Evolutionary conservation across 2,888 invertebrate genomes (phyloP), one percentile per base, ranked within the genome.

Genomic region (Athripsodes cinereus): DNA sequence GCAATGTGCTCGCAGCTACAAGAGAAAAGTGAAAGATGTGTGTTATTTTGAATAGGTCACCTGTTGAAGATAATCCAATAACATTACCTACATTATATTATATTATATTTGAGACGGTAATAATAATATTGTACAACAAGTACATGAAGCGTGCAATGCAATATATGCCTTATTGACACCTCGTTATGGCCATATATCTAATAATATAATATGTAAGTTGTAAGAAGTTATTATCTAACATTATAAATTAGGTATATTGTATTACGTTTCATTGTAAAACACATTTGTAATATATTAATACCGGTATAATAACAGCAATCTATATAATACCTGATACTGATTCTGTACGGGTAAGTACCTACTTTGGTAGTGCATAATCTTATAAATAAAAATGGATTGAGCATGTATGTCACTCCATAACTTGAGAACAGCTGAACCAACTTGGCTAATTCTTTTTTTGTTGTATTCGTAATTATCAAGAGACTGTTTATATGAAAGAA

Each of bases 121-220:
- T 13, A n/a, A 40, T 31, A 6, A 31, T 31, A 31, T 11, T 6
- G 31, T 31, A 11, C 31, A 31, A 31, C 8, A 8, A 13, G 16
- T 40, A 16, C 16, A 40, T 13, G 16, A 40, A 40, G 40, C 40
- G 40, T 40, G 40, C 40, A 16, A 13, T 40, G 40, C 40, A 40
- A 40, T 40, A 16, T 40, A 48, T 48, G 48, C 21, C 48, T 48
- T 21, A 48, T 48, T 48, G 48, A 48, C 48, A 48, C 48, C 48
- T 48, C 13, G 48, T 48, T 48, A 48, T 21, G 48, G 19, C 19
- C 21, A 48, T 21, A 48, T n/a, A n/a, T n/a, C n/a, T n/a, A n/a
- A n/a, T n/a, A n/a, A n/a, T n/a, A n/a, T n/a, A n/a, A n/a, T n/a
- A n/a, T 48, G 8, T 13, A 16, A 40, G 8, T 40, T 40, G 40